Evolutionary conservation across 1,140 invertebrate species (phyloP), one percentile per base, ranked within the genome.

Genomic region (Homalodisca vitripennis): DNA sequence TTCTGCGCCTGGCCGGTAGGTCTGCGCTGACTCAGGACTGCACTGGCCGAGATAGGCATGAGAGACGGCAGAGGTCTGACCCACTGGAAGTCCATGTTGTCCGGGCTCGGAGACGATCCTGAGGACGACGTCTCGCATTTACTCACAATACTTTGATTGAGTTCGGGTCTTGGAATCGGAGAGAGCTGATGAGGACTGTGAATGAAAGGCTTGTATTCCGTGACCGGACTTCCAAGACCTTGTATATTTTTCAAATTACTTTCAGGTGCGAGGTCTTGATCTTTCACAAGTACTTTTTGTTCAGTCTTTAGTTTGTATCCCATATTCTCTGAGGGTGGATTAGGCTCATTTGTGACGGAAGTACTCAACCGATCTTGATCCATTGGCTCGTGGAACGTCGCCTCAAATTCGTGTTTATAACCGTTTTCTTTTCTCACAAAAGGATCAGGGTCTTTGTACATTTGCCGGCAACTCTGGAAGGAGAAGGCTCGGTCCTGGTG

Each of bases 41-140:
- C 22, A 13, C 32, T 66, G 20, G 55, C 32, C 20, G 57, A 60
- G 20, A 69, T 63, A 2, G 68, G 68, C 47, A 62, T 69, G 20
- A 69, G 68, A 24, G 68, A 69, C 1, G 68, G 68, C 10, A 69
- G 27, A 13, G 68, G 68, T 12, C 68, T 17, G 1, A 48, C 32
- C 68, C 68, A 69, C 20, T 32, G 68, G 32, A 46, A 66, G 12
- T 66, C 63, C n/a, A 27, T 47, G 3, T 24, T 46, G 17, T 66
- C 63, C 1, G n/a, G 63, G 22, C 32, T 46, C 20, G 34, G 63
- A 22, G 55, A 60, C 1, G 63, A 46, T 30, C 55, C 55, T 3
- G 55, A 60, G 27, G 55, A 60, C 10, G 14, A 29, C 22, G 55
- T 24, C 12, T 26, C 24, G 26, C 55, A 60, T n/a, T n/a, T n/a